Base-by-base conservation (phyloP, 2,888 invertebrate species). In the Ormia ochracea region DNA sequence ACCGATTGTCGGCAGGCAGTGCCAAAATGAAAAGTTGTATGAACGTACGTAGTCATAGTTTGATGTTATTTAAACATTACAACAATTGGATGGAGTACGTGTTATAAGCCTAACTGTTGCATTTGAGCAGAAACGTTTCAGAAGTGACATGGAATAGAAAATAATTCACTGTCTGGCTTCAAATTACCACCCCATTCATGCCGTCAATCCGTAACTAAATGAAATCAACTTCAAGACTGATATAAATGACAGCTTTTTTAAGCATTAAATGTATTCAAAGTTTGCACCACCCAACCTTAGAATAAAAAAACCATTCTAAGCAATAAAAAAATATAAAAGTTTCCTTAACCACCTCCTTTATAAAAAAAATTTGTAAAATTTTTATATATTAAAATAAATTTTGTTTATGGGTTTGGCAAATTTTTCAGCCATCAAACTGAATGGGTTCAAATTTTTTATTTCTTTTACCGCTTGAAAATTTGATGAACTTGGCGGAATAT, bases 71-170 rank as follows among this genome's bases (percentile, higher is more conserved):
- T 38, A 36, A 61, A 52, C 68, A 73, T 80, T 58, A 76, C 43
- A 73, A 80, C 76, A 76, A 80, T 80, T 76, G 76, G 66, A 26
- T 9, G 26, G 50, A 76, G 50, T 70, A 80, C 79, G 79, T 80
- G 80, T 76, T 72, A 56, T 36, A 56, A 59, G 76, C 68, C 61
- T 76, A 76, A 76, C 80, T 80, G 80, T 80, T 80, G 80, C 80
- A 79, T 43, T 76, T 68, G 66, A 58, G 31, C 12, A 26, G 5
- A 50, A 48, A 4, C 14, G 12, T 19, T 26, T 73, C 61, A 50
- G 12, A 17, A 17, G 31, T 26, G 9, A 14, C 6, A 52, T 28
- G 52, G 28, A 19, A 19, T 38, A 28, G 12, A 38, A n/a, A 3
- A 14, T 28, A 65, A 12, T 21, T 48, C 41, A 43, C 33, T 52